These are phyloP conservation scores for Mesopsocus fuscifrons DNA, from an alignment of 2,888 invertebrate species.

Conservation along the genomic window DNA sequence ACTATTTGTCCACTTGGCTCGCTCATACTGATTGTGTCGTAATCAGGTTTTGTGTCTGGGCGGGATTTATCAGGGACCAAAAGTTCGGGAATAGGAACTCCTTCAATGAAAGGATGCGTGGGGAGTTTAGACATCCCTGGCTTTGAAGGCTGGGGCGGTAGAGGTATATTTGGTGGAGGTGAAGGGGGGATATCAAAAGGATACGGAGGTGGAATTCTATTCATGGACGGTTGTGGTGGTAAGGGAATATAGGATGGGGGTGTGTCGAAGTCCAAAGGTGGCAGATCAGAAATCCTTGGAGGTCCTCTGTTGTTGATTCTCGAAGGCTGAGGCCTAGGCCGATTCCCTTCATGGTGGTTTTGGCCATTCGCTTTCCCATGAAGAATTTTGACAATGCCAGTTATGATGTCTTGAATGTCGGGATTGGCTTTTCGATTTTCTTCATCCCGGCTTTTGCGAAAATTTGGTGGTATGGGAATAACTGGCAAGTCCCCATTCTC, in stretches of 20 bases:
- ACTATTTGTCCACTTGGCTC: background rate
- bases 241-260: slow-evolving; percentile 24
- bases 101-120: slow-evolving; percentile 39
- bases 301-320: slow-evolving; percentile 82
- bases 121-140: slow-evolving; percentile 18
- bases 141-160: slow-evolving; percentile 27
- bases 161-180: slow-evolving; percentile 26
- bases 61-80: slow-evolving; percentile 37
- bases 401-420: slow-evolving; percentile 79
- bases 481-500: slow-evolving; percentile 22
- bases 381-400: slow-evolving; percentile 69
- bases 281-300: slow-evolving; percentile 61
- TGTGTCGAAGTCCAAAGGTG: slow-evolving; percentile 44
- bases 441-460: slow-evolving; percentile 13
- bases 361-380: slow-evolving; percentile 75
- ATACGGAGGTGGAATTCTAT: slow-evolving; percentile 37
- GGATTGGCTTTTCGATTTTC: slow-evolving; percentile 37
- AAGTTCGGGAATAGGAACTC: slow-evolving; percentile 54
- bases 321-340: slow-evolving; percentile 50
- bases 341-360: slow-evolving; percentile 33
- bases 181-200: slow-evolving; percentile 37
- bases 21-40: background rate
- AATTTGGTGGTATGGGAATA: slow-evolving; percentile 19
- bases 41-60: background rate
- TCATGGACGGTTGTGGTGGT: slow-evolving; percentile 25